These are phyloP conservation scores for Neoarius graeffei DNA, from an alignment of 2,113 vertebrate species.

Conservation along the genomic window DNA sequence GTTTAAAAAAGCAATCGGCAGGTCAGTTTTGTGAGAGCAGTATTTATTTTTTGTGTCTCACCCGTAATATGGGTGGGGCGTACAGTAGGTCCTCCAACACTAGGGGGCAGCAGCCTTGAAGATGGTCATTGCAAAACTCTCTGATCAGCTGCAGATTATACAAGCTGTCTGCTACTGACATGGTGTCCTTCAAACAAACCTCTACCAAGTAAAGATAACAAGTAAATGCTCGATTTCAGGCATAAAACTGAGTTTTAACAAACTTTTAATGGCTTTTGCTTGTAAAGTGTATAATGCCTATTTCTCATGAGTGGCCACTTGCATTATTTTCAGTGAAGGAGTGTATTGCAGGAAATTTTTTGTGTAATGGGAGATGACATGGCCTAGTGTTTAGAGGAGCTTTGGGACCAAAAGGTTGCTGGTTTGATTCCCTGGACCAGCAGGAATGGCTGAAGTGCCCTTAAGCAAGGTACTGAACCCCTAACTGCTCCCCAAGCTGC, in stretches of 20 bases:
- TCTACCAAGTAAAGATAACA: constrained; percentile 65
- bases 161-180: constrained; percentile 88
- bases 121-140: constrained; percentile 77
- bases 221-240: neutral
- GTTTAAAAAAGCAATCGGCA: neutral
- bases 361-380: too few species aligned
- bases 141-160: constrained; percentile 88
- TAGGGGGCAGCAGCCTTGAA: constrained; percentile 81
- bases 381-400: too few species aligned
- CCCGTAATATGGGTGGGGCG: constrained; percentile 78
- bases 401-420: too few species aligned
- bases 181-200: constrained; percentile 90
- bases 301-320: neutral
- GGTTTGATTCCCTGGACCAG: too few species aligned
- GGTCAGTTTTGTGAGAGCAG: neutral
- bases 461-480: too few species aligned
- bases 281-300: neutral
- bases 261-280: neutral
- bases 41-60: constrained; percentile 49
- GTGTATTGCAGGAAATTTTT: too few species aligned
- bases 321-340: neutral
- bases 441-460: too few species aligned
- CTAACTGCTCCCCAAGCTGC: too few species aligned
- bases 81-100: constrained; percentile 86
- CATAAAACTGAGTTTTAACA: neutral